Evolutionary conservation across 2,113 vertebrate species (phyloP).

Genomic region (Clarias magur): DNA sequence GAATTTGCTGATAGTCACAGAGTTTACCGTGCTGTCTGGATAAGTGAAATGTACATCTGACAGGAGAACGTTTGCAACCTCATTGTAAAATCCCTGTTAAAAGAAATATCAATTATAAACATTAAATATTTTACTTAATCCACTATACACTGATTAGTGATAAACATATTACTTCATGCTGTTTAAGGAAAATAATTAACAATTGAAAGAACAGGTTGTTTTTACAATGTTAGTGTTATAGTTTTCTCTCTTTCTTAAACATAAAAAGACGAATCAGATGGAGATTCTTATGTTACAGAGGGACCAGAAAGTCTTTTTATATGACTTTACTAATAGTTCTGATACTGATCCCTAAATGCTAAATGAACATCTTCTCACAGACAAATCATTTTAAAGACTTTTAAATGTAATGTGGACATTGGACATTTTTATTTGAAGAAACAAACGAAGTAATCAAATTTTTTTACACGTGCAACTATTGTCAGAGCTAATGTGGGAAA

Average conservation of each 20-base stretch:
- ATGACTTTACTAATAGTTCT: background rate
- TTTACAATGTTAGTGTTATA: background rate
- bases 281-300: background rate
- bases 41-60: slow-evolving; percentile 79
- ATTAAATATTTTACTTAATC: background rate
- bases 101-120: background rate
- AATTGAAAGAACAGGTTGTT: background rate
- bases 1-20: slow-evolving; percentile 77
- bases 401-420: too few relatives aligned
- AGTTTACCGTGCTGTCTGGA: slow-evolving; percentile 72
- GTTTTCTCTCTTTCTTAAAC: background rate
- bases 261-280: background rate
- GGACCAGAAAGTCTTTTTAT: background rate
- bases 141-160: too few relatives aligned
- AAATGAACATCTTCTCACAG: background rate
- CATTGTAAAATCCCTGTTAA: slow-evolving; percentile 84
- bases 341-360: background rate
- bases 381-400: background rate
- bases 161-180: background rate
- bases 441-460: background rate
- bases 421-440: too few relatives aligned
- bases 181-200: background rate
- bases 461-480: background rate
- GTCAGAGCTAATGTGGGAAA: background rate
- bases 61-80: slow-evolving; percentile 84